These are phyloP conservation scores for pig (Sus scrofa) DNA, from an alignment of 2,113 vertebrate genomes.

Conservation along the genomic window DNA sequence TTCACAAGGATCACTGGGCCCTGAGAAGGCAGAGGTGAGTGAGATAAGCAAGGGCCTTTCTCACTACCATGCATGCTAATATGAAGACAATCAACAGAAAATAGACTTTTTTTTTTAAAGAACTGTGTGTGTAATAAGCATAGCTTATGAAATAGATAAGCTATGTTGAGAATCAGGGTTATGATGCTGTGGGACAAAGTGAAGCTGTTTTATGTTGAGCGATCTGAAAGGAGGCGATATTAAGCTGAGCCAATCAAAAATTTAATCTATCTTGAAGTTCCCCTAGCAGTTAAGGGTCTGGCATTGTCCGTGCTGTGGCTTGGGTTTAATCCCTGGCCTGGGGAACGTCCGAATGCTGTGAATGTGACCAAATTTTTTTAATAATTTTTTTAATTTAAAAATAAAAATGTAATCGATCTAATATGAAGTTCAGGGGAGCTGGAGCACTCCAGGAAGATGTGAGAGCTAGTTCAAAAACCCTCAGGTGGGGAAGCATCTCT, in stretches of 20 bases:
- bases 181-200: not conserved
- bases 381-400: too few species aligned
- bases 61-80: accelerated
- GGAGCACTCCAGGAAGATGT: not conserved
- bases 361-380: too few species aligned
- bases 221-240: not conserved
- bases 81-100: not conserved
- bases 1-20: not conserved
- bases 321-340: too few species aligned
- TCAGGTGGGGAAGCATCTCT: not conserved
- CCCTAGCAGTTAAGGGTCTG: too few species aligned
- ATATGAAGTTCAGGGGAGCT: not conserved
- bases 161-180: not conserved
- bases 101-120: not conserved
- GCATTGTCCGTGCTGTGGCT: too few species aligned
- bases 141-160: not conserved
- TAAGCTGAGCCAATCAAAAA: not conserved
- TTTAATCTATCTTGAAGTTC: too few species aligned
- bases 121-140: not conserved
- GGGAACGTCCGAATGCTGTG: too few species aligned
- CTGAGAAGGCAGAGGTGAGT: not conserved
- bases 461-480: not conserved
- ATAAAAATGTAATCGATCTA: not conserved
- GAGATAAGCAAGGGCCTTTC: not conserved
- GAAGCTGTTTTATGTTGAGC: not conserved